Percentiles rank a stretch among this genome's conserved stretches.
Evolutionary conservation across 2,113 vertebrate genomes (phyloP).

Genomic region (Dipodomys merriami): DNA sequence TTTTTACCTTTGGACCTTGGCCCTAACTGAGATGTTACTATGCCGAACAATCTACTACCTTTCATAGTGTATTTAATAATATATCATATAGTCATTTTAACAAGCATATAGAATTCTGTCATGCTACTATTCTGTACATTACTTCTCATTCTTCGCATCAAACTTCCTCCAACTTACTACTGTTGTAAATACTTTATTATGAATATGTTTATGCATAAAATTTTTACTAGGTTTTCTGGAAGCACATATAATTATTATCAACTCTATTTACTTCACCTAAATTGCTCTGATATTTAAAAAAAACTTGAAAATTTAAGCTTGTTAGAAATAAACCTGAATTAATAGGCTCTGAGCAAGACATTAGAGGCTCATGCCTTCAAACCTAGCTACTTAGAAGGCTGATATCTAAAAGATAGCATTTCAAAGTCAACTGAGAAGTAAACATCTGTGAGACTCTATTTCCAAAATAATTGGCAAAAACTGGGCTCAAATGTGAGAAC

Average conservation of each 20-base stretch:
- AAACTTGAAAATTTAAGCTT: conserved; percentile 4
- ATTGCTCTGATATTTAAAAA: neutral
- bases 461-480: no score
- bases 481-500: no score
- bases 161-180: neutral
- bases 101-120: neutral
- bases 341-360: neutral
- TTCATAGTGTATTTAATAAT: neutral
- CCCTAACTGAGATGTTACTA: neutral
- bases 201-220: neutral
- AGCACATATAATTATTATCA: neutral
- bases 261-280: neutral
- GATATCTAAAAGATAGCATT: no score
- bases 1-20: neutral
- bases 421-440: no score
- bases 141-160: conserved; percentile 10
- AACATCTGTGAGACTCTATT: no score
- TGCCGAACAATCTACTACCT: neutral
- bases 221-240: neutral
- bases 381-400: no score
- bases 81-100: conserved; percentile 16
- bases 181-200: neutral
- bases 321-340: conserved; percentile 6
- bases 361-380: no score
- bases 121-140: neutral